Percentiles rank a stretch among this genome's conserved stretches.
Evolutionary conservation across 1,140 invertebrate species (phyloP).

Genomic region (Dendrolimus kikuchii): DNA sequence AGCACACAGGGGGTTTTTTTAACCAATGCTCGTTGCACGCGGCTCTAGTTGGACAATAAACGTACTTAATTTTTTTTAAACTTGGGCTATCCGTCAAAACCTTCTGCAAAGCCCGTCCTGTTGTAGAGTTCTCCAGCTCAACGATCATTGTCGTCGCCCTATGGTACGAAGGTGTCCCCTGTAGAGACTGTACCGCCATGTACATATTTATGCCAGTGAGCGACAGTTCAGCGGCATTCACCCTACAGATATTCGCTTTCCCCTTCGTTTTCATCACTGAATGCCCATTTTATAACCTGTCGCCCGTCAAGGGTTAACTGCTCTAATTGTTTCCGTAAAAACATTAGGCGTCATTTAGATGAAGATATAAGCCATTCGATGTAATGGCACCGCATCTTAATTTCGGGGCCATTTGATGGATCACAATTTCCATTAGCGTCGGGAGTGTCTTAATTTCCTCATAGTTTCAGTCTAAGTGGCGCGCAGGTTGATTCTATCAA

Average conservation of each 20-base stretch:
- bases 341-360: conserved; percentile 47
- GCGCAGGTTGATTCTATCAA: conserved; percentile 49
- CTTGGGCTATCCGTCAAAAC: conserved; percentile 12
- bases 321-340: conserved; percentile 44
- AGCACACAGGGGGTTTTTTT: too few relatives aligned
- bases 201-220: conserved; percentile 34
- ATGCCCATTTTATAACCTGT: conserved; percentile 22
- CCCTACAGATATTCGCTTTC: conserved; percentile 19
- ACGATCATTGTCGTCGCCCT: conserved; percentile 37
- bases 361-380: conserved; percentile 37
- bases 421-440: conserved; percentile 60
- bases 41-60: background rate
- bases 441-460: conserved; percentile 39
- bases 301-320: conserved; percentile 20
- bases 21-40: too few relatives aligned
- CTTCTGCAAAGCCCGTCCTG: conserved; percentile 22
- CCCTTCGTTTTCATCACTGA: conserved; percentile 18
- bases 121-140: conserved; percentile 35
- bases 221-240: conserved; percentile 23
- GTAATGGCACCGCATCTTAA: conserved; percentile 39
- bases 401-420: conserved; percentile 54
- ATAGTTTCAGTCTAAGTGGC: conserved; percentile 48
- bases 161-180: conserved; percentile 15
- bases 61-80: background rate
- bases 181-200: conserved; percentile 19